These are phyloP conservation scores for Myanophis thanlyinensis DNA, from an alignment of 2,113 vertebrate species.

Conservation along the genomic window DNA sequence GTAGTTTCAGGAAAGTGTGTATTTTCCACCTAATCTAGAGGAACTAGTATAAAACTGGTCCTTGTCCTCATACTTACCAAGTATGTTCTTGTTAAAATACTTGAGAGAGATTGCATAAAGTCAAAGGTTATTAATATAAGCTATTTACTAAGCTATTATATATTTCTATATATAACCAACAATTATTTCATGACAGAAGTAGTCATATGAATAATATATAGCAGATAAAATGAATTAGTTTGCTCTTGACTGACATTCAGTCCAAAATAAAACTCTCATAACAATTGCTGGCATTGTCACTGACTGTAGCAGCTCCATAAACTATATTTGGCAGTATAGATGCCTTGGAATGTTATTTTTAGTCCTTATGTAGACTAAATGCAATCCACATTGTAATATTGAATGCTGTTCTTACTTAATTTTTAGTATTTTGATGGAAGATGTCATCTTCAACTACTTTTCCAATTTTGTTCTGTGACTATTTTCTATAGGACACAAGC, in stretches of 20 bases:
- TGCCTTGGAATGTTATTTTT: neutral
- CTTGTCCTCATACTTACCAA: neutral
- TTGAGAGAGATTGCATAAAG: neutral
- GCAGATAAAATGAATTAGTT: neutral
- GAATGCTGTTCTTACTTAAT: neutral
- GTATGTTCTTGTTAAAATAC: neutral
- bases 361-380: neutral
- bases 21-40: neutral
- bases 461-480: neutral
- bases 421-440: neutral
- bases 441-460: neutral
- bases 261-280: neutral
- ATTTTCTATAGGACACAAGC: constrained; percentile 81
- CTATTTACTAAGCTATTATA: neutral
- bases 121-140: neutral
- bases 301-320: neutral
- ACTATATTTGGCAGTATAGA: neutral
- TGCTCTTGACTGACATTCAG: neutral
- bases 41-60: neutral
- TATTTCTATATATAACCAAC: neutral
- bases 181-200: neutral
- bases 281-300: neutral
- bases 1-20: neutral
- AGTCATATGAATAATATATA: neutral
- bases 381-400: neutral